A percentile compares a stretch with the other conserved stretches of the same genome.
Evolutionary conservation across 2,113 vertebrate genomes (phyloP).

Genomic region (Bubo scandiacus): DNA sequence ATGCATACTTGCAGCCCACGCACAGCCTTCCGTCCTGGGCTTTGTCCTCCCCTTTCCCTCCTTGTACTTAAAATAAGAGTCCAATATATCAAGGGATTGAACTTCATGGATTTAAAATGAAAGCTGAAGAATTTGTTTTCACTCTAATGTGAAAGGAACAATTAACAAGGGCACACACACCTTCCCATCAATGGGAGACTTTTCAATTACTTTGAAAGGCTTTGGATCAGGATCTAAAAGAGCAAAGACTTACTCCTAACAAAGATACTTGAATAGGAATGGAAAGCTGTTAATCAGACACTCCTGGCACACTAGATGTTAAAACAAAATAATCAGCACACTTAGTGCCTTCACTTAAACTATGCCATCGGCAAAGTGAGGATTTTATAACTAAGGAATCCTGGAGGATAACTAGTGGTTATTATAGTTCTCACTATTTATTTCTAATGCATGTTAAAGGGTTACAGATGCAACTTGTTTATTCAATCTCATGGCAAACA

Average conservation of each 20-base stretch:
- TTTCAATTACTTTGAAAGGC: conserved; percentile 26
- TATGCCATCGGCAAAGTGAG: background rate
- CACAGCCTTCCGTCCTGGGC: background rate
- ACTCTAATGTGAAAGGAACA: conserved; percentile 4
- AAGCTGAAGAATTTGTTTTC: conserved; percentile 41
- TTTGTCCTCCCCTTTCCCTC: background rate
- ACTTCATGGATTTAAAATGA: background rate
- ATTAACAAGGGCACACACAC: background rate
- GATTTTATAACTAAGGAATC: background rate
- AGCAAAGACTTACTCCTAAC: conserved; percentile 1
- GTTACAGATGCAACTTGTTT: background rate
- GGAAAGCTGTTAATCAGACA: conserved; percentile 3
- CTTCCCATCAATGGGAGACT: background rate
- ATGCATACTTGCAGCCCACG: fast-evolving
- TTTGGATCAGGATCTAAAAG: conserved; percentile 45
- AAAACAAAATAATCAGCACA: background rate
- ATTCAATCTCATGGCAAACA: background rate
- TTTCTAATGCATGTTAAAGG: background rate
- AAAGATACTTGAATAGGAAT: conserved; percentile 17
- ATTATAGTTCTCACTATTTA: background rate
- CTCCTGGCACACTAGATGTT: background rate
- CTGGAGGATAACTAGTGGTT: background rate
- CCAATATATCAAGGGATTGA: background rate
- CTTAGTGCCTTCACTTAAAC: background rate
- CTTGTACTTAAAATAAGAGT: background rate